Evolutionary conservation across 2,797 vertebrate species (phyloP).

Genomic region (Ptychobarbus kaznakovi): DNA sequence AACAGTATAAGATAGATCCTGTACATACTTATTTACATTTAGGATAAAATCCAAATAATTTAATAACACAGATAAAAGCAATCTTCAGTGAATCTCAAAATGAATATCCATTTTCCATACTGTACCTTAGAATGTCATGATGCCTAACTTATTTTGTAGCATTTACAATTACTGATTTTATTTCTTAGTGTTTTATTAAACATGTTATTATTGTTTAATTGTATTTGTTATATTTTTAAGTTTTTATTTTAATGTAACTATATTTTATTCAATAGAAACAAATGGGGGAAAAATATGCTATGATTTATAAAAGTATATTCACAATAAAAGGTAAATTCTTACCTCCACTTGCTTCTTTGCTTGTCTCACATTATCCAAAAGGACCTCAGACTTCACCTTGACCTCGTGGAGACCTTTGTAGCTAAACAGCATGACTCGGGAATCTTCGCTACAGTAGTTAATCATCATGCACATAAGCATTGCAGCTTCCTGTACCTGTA

Average conservation of each 20-base stretch:
- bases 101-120: neutral
- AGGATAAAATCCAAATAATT: no score
- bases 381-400: conserved; percentile 67
- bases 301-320: neutral
- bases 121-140: neutral
- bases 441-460: conserved; percentile 73
- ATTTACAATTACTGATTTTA: no score
- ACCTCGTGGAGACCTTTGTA: fast-evolving
- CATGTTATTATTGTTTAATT: no score
- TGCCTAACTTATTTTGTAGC: no score
- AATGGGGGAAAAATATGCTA: no score
- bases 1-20: no score
- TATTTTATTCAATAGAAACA: no score
- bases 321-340: conserved; percentile 4
- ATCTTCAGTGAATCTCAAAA: neutral
- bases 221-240: no score
- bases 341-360: conserved; percentile 70
- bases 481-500: conserved; percentile 66
- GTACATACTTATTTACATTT: no score
- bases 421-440: conserved; percentile 41
- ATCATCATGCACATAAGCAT: conserved; percentile 78
- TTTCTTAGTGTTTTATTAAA: no score
- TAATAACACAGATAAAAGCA: neutral
- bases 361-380: conserved; percentile 77
- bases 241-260: neutral